These are phyloP conservation scores for Sebastes nivosus DNA, from an alignment of 2,797 vertebrate species.

Conservation along the genomic window DNA sequence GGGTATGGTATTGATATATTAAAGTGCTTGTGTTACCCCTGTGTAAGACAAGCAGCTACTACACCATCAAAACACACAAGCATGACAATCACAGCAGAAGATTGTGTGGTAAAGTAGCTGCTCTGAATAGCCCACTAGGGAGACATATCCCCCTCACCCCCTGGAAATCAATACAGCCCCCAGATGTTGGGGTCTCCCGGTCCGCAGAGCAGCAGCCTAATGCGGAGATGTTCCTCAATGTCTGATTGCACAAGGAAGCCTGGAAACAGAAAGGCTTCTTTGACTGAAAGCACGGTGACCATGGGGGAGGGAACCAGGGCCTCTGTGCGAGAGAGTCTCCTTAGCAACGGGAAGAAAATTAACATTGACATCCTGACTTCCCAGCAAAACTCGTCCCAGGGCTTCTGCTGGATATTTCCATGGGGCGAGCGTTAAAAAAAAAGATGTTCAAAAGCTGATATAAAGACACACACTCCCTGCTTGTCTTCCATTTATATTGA, in stretches of 20 bases:
- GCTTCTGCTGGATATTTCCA: conserved; percentile 78
- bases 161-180: conserved; percentile 79
- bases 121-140: conserved; percentile 69
- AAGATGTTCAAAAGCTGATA: conserved; percentile 82
- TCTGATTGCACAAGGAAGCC: conserved; percentile 82
- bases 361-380: conserved; percentile 85
- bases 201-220: conserved; percentile 62
- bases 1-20: conserved; percentile 61
- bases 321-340: conserved; percentile 79
- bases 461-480: conserved; percentile 80
- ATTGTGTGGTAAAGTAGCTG: conserved; percentile 68
- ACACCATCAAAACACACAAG: conserved; percentile 65
- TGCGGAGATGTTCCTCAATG: conserved; percentile 78
- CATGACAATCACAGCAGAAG: conserved; percentile 67
- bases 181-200: conserved; percentile 77
- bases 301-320: conserved; percentile 77
- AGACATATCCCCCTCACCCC: conserved; percentile 29
- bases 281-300: conserved; percentile 80
- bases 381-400: conserved; percentile 77
- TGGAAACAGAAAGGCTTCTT: conserved; percentile 79
- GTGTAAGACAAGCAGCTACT: conserved; percentile 44
- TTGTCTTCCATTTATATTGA: conserved; percentile 88
- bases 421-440: conserved; percentile 62
- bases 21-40: conserved; percentile 53
- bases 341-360: conserved; percentile 84